Base-by-base conservation (phyloP, 2,113 vertebrate genomes). In the Leptocoma aspasia region DNA sequence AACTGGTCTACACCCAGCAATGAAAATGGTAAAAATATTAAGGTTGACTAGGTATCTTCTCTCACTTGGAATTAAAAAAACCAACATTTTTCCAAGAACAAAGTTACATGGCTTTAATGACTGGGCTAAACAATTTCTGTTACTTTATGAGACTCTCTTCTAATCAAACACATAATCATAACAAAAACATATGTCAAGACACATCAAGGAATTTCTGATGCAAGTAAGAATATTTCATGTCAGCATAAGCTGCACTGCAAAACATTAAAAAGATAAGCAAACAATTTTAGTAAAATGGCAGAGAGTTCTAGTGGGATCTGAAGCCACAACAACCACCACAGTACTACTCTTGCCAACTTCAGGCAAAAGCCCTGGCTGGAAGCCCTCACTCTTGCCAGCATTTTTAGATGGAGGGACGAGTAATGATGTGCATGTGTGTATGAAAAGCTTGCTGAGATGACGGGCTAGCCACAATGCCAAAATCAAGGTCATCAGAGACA, bases 371-470 rank as follows among this genome's bases (percentile, higher is more conserved):
- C 63, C 37, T 88, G 84, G 70, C 87, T 73, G 31, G 31, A 80
- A 52, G 71, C 70, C 35, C 33, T 92, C 54, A 30, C 73, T 93
- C 79, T 90, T 93, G 90, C 93, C 90, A 91, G 82, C 76, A 72
- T 28, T 89, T 96, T 88, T n/a, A 90, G 84, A 87, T 4, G 68
- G 71, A 90, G 47, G 60, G 35, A 88, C 4, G 7, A 91, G 54
- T 88, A 93, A 96, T 92, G 54, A 86, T 88, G 73, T 37, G 66
- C 87, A 89, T 95, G 50, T 89, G 95, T 60, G 66, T 73, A 76
- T 33, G 69, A 82, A 77, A 80, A 82, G 59, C 59, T 82, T 81
- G 64, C 79, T 4, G 6, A 80, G 75, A 95, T 50, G 90, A 76
- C 44, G 75, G 90, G 49, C 61, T 85, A 73, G 71, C 92, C 92